Conservation (phyloP, 2,888 invertebrate genomes). For the Hoplodrina ambigua region DNA sequence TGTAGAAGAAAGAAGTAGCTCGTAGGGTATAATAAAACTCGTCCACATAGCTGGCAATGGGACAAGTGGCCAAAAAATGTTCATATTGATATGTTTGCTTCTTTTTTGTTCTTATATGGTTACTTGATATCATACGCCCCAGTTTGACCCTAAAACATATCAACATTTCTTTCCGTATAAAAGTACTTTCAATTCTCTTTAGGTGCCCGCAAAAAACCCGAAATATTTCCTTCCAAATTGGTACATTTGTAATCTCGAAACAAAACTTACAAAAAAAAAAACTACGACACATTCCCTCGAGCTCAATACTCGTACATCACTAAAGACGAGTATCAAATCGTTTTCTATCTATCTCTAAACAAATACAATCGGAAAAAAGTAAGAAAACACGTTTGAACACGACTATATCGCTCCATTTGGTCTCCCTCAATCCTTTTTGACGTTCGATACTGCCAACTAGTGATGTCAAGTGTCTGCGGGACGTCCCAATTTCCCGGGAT, state of each 20-base stretch:
- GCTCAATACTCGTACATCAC: slow-evolving; percentile 43
- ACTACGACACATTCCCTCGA: slow-evolving; percentile 26
- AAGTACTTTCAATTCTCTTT: not conserved
- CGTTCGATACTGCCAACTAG: slow-evolving; percentile 52
- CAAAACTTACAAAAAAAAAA: slow-evolving; percentile 26
- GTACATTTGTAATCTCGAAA: slow-evolving; percentile 18
- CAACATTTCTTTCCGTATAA: not conserved
- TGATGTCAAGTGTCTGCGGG: slow-evolving; percentile 49
- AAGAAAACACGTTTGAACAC: slow-evolving; percentile 32
- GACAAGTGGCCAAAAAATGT: too few species aligned
- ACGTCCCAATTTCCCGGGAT: slow-evolving; percentile 52
- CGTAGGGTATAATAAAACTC: too few species aligned
- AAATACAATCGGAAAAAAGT: slow-evolving; percentile 51
- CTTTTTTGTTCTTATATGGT: too few species aligned
- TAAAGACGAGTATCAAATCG: slow-evolving; percentile 44
- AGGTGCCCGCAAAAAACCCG: not conserved
- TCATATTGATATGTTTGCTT: too few species aligned
- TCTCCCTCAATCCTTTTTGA: slow-evolving; percentile 59
- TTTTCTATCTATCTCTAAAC: slow-evolving; percentile 43
- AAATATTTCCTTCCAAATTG: slow-evolving; percentile 15
- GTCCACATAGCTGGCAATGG: too few species aligned
- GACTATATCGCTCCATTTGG: slow-evolving; percentile 54
- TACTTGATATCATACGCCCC: too few species aligned
- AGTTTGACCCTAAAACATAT: not conserved
- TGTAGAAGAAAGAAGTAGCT: too few species aligned